Evolutionary conservation across 2,797 vertebrate genomes (phyloP), one percentile per base, ranked within the genome.

Genomic region (Rallus crepitans): DNA sequence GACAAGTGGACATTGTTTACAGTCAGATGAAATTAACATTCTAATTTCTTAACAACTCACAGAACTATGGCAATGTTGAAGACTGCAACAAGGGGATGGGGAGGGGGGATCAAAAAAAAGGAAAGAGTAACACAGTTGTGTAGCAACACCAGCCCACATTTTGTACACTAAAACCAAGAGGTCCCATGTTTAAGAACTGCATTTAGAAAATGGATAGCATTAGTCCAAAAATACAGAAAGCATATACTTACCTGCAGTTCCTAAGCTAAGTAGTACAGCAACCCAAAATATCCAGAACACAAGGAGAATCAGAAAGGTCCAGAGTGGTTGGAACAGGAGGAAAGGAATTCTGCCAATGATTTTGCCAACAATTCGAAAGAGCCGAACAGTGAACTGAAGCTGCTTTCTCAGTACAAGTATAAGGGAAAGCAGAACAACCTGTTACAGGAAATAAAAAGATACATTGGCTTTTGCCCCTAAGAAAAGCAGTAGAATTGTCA

Each of bases 261-360:
- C 98, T 94, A 98, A 96, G 87, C 98, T 98, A 42, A 98, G 98
- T 11, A 98, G 94, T 31, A 98, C 97, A 65, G 98, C 96, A 82
- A 98, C 96, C 98, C 98, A 98, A 75, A 98, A 96, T 12, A 97
- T 30, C 98, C 98, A 98, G 97, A 98, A 98, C 42, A 95, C 61
- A 28, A 97, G 20, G 21, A 98, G 98, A 91, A 98, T 95, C 77
- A 97, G 55, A 23, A 98, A 98, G 4, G 98, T 98, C 98, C 98
- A 98, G 55, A 98, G 37, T 2, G 98, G 98, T 10, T 98, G 98
- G 64, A 98, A 90, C 21, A 98, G 82, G 70, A 98, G 95, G 80
- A 97, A 95, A 48, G 98, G 98, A 77, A 97, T 96, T 59, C 73
- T 94, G 75, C 96, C 89, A 77, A 98, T 96, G 87, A 94, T 93